phyloP scores from a whole-genome alignment of 2,113 vertebrate species.

The Paralichthys olivaceus region DNA sequence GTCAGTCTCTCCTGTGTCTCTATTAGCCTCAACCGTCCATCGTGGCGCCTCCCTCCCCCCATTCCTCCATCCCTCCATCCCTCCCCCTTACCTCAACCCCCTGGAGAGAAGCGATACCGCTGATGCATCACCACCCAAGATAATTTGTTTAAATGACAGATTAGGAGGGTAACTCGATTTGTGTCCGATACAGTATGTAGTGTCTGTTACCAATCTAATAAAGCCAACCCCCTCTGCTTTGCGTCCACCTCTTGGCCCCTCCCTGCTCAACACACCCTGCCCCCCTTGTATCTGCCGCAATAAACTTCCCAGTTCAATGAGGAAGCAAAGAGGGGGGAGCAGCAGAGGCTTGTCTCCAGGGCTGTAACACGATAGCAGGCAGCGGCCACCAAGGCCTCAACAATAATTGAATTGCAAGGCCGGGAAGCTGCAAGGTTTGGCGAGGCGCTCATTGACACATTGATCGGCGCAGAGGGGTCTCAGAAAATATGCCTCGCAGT shows the following conservation, averaged over 20 bases:
- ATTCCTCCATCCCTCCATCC: slow-evolving; percentile 43
- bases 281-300: slow-evolving; percentile 48
- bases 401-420: slow-evolving; percentile 77
- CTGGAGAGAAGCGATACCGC: slow-evolving; percentile 68
- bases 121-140: slow-evolving; percentile 78
- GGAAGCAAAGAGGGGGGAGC: slow-evolving; percentile 21
- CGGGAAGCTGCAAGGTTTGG: slow-evolving; percentile 71
- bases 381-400: slow-evolving; percentile 63
- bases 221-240: slow-evolving; percentile 43
- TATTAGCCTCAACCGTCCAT: slow-evolving; percentile 59
- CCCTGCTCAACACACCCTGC: slow-evolving; percentile 28
- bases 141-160: slow-evolving; percentile 85
- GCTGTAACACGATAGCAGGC: slow-evolving; percentile 68
- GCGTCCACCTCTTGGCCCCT: slow-evolving; percentile 40
- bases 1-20: slow-evolving; percentile 67
- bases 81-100: slow-evolving; percentile 38
- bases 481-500: slow-evolving; percentile 77
- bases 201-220: slow-evolving; percentile 81
- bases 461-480: slow-evolving; percentile 73
- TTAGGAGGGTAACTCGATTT: slow-evolving; percentile 80
- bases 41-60: slow-evolving; percentile 27
- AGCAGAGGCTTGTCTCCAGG: slow-evolving; percentile 56
- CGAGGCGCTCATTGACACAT: slow-evolving; percentile 78
- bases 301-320: slow-evolving; percentile 37
- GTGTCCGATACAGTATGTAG: slow-evolving; percentile 77